Evolutionary conservation across 2,888 invertebrate species (phyloP), one percentile per base, ranked within the genome.

Genomic region (Unio pictorum): DNA sequence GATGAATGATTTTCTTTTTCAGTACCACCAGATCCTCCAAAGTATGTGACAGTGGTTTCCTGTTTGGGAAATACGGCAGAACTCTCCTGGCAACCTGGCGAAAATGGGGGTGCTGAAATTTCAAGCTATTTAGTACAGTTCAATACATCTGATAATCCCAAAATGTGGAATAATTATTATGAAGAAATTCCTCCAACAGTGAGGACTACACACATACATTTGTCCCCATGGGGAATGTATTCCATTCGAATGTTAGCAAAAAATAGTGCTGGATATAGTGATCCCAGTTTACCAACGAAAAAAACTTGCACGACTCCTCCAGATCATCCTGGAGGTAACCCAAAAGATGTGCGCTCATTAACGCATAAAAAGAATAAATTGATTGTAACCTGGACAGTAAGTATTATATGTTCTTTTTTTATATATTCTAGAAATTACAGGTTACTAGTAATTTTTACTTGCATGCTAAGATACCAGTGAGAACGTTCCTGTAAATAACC

Each of bases 51-150:
- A 61, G 77, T 86, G 89, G 92, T 74, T 18, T 91, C 91, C 0
- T 99, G 99, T 89, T 92, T 92, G 57, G 83, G 83, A 17, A 92
- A 84, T 62, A 67, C 81, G 20, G 82, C 79, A 1, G 84, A 87
- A 60, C 71, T 86, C 18, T 72, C 76, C 20, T 99, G 99, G 99
- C 92, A 92, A 79, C 94, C 96, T 0, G 95, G 94, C 92, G 96
- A 96, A 69, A 97, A 98, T 90, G 98, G 98, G 91, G 94, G 98
- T 76, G 95, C 98, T 0, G 95, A 96, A 18, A 96, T 99, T 88
- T 92, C 95, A 60, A 94, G 94, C 81, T 98, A 94, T 90, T 94
- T 94, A 72, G 94, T 98, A 73, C 96, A 98, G 90, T 95, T 94
- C 90, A 98, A 98, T 90, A 98, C 98, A 0, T 94, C 94, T 67